Conservation (phyloP, 1,140 invertebrate genomes). For the Nephila pilipes region DNA sequence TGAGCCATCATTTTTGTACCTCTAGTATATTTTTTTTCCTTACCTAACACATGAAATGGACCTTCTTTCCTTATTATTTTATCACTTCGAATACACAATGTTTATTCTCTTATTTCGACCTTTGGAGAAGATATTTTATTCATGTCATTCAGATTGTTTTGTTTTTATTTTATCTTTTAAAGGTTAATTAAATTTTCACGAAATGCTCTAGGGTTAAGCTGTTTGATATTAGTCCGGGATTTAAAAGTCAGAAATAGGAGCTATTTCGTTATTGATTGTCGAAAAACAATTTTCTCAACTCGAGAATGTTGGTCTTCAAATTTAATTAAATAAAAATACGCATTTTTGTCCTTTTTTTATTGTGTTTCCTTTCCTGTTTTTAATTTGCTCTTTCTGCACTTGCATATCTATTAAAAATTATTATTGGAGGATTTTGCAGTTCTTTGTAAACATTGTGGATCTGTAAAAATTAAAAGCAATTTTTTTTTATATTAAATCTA, state of each 20-base stretch:
- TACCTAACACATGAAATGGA: not conserved
- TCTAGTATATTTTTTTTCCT: not conserved
- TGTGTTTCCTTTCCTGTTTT: not conserved
- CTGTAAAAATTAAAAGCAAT: too few species aligned
- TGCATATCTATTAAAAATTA: not conserved
- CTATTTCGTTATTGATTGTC: not conserved
- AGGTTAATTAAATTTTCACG: constrained; percentile 2
- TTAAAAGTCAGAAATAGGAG: not conserved
- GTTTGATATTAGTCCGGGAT: not conserved
- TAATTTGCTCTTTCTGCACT: not conserved
- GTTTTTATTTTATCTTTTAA: not conserved
- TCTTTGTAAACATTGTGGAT: not conserved
- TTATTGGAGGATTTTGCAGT: not conserved
- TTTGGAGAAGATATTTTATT: not conserved
- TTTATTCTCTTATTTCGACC: not conserved
- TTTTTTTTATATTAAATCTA: too few species aligned
- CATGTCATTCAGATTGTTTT: not conserved
- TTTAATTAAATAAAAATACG: not conserved
- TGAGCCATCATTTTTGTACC: not conserved
- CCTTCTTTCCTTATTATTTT: not conserved
- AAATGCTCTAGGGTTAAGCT: not conserved
- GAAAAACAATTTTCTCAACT: not conserved
- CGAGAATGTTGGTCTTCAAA: not conserved
- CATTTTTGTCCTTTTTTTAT: not conserved
- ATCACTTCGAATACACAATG: not conserved